Percentiles rank a stretch among this genome's conserved stretches.
Evolutionary conservation across 2,797 vertebrate genomes (phyloP).

Genomic region (Rhinatrema bivittatum): DNA sequence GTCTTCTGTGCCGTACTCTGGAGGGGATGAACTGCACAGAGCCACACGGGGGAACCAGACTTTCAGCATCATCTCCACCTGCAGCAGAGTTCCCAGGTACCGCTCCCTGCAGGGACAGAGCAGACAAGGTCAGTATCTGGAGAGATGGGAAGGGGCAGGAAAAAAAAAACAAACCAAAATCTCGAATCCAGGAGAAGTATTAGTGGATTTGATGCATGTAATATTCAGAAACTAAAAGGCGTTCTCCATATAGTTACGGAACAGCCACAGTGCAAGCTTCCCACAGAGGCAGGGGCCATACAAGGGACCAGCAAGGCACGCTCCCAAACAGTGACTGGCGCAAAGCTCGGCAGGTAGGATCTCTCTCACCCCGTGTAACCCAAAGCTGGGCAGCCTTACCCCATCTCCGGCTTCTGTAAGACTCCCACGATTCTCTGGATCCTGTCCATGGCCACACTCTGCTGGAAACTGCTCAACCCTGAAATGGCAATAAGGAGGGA

Average conservation of each 20-base stretch:
- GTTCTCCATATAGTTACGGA: no score
- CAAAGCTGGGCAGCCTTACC: constrained; percentile 66
- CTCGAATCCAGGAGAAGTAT: no score
- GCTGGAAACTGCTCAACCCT: constrained; percentile 90
- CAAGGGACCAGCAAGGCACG: no score
- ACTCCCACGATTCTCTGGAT: constrained; percentile 89
- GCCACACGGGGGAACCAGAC: constrained; percentile 82
- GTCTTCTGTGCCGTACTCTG: constrained; percentile 8
- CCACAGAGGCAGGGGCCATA: no score
- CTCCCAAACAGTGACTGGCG: no score
- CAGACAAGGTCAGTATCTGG: neutral
- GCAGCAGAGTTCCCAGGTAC: constrained; percentile 80
- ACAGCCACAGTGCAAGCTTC: no score
- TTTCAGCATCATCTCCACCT: constrained; percentile 88
- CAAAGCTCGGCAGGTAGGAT: no score
- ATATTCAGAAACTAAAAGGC: accelerated
- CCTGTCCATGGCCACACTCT: constrained; percentile 90
- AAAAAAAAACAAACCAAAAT: no score
- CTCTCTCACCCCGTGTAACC: no score
- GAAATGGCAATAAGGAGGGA: constrained; percentile 20
- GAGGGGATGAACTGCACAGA: constrained; percentile 26
- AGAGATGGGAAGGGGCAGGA: neutral
- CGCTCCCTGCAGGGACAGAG: constrained; percentile 59
- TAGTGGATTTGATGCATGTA: no score
- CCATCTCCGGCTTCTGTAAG: constrained; percentile 79